phyloP scores from a whole-genome alignment of 2,113 vertebrate genomes.

The Prolemur simus region DNA sequence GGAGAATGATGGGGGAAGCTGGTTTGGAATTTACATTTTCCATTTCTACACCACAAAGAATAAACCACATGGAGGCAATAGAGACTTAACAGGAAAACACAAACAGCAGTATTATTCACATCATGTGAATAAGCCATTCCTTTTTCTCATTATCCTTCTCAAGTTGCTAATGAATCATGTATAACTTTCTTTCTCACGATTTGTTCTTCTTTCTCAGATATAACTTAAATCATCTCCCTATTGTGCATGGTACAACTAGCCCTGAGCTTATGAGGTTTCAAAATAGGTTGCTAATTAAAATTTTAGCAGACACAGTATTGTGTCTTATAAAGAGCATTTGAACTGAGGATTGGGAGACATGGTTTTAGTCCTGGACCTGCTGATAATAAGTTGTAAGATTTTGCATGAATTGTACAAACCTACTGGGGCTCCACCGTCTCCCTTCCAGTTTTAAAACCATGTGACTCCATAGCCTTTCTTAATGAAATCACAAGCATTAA shows the following conservation, averaged over 20 bases:
- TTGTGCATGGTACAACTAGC: not conserved
- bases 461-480: not conserved
- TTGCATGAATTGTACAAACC: not conserved
- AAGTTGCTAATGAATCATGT: not conserved
- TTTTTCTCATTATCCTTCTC: not conserved
- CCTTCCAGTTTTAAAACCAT: not conserved
- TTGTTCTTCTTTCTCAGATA: not conserved
- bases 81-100: not conserved
- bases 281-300: not conserved
- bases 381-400: not conserved
- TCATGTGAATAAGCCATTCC: not conserved
- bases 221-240: not conserved
- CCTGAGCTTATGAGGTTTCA: not conserved
- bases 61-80: not conserved
- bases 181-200: not conserved
- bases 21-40: constrained; percentile 19
- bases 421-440: not conserved
- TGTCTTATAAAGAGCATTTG: not conserved
- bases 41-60: not conserved
- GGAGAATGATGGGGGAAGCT: not conserved
- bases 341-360: not conserved
- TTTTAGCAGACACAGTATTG: not conserved
- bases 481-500: not conserved
- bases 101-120: not conserved
- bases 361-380: not conserved